Base-by-base conservation (phyloP, 2,888 invertebrate species). In the Dromius quadrimaculatus region DNA sequence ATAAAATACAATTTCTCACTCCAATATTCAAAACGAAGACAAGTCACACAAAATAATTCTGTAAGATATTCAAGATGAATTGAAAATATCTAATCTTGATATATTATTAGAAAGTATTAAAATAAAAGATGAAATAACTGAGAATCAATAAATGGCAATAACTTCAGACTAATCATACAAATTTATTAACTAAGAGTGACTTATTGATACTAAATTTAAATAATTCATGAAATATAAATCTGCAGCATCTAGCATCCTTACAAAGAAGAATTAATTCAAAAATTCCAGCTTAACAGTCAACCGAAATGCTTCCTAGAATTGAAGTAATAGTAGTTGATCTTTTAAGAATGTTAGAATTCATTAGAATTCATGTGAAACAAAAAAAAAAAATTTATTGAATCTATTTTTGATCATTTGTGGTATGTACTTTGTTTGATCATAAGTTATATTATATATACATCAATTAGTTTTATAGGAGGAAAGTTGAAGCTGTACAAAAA, bases 101-200 rank as follows among this genome's bases (percentile, higher is more conserved):
- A 36, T 36, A 36, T 11, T 36, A 1, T 36, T 11, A 32, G 9
- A 8, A 32, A 36, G 13, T 36, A 36, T 2, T n/a, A 36, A 36
- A 36, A 13, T 36, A 54, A 54, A 54, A 54, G 50, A 28, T 32
- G 28, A 54, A 54, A 54, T 54, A 32, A 54, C 28, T 54, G 23
- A 15, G 28, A 54, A 54, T 54, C 50, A 61, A 23, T 41, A 32
- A 61, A 38, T 32, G 41, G 61, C 32, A 61, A 61, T 61, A 38
- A 61, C 41, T 41, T 61, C 23, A 38, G 61, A 61, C 61, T 61
- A 61, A 61, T 61, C 61, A 61, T 41, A 41, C 19, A 38, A 61
- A 41, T 22, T 61, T 61, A 61, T 61, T 61, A 61, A 61, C 41
- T 61, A 61, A 61, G 38, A 41, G 41, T 41, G 61, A 61, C 41